phyloP scores from a whole-genome alignment of 53 echinoderm and acorn worm genomes.

The Henricia sp. region DNA sequence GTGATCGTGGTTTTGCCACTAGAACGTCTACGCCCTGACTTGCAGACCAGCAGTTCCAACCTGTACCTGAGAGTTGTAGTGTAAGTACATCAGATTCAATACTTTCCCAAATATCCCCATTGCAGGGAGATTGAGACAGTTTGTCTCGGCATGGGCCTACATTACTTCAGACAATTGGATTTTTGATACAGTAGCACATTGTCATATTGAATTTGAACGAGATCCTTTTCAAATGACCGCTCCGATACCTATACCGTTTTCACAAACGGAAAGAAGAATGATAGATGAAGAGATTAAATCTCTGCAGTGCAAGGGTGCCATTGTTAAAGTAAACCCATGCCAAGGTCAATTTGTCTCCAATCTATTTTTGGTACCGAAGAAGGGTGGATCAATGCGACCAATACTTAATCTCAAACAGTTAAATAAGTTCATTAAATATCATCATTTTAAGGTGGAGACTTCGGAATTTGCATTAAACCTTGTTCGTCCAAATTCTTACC shows the following conservation, averaged over 20 bases:
- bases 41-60: neutral
- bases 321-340: neutral
- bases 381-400: neutral
- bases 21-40: neutral
- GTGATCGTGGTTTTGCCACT: neutral
- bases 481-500: neutral
- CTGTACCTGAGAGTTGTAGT: neutral
- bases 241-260: neutral
- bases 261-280: neutral
- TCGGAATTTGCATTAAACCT: neutral
- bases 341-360: neutral
- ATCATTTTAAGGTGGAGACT: neutral
- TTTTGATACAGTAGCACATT: slow-evolving; percentile 1
- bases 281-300: neutral
- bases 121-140: neutral
- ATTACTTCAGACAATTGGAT: slow-evolving; percentile 1
- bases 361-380: neutral
- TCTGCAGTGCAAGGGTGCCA: neutral
- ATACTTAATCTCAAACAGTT: neutral
- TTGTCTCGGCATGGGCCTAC: slow-evolving; percentile 16
- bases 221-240: neutral
- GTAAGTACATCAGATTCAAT: neutral
- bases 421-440: too few relatives aligned
- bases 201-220: neutral
- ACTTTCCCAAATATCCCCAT: neutral